phyloP scores from a whole-genome alignment of 37 sponge, comb jelly and placozoan genomes.

The Theonella swinhoei region DNA sequence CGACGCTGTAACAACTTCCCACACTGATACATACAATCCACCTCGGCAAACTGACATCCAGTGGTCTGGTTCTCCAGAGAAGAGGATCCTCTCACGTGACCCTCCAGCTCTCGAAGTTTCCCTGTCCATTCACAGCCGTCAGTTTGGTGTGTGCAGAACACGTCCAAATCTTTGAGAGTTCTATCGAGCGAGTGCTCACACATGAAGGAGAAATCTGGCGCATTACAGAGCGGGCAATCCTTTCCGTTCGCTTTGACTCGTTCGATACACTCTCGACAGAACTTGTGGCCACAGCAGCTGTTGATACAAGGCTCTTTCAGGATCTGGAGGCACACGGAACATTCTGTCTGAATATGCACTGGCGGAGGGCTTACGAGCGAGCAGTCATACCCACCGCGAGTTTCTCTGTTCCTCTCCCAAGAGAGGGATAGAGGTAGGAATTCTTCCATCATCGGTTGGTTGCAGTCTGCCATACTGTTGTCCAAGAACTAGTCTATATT shows the following conservation, averaged over 20 bases:
- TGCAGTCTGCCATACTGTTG: too few species aligned
- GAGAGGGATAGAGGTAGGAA: too few species aligned
- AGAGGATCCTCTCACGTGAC: neutral
- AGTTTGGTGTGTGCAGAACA: neutral
- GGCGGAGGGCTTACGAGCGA: neutral
- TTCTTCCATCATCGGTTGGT: too few species aligned
- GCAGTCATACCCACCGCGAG: neutral
- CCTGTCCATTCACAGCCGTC: neutral
- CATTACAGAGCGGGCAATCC: neutral
- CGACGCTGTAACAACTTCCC: neutral
- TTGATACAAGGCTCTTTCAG: neutral
- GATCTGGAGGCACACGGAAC: neutral
- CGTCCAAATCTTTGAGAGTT: neutral
- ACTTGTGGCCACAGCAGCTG: neutral
- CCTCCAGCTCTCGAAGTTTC: neutral
- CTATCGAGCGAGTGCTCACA: neutral
- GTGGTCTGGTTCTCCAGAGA: neutral
- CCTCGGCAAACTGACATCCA: neutral
- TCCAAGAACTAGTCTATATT: too few species aligned
- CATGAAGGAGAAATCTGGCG: neutral
- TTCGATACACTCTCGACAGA: neutral
- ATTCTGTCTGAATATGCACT: neutral
- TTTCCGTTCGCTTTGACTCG: neutral
- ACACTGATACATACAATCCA: neutral
- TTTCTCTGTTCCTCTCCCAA: neutral